Evolutionary conservation across 2,797 vertebrate genomes (phyloP), one percentile per base, ranked within the genome.

Genomic region (Sebastes steindachneri): DNA sequence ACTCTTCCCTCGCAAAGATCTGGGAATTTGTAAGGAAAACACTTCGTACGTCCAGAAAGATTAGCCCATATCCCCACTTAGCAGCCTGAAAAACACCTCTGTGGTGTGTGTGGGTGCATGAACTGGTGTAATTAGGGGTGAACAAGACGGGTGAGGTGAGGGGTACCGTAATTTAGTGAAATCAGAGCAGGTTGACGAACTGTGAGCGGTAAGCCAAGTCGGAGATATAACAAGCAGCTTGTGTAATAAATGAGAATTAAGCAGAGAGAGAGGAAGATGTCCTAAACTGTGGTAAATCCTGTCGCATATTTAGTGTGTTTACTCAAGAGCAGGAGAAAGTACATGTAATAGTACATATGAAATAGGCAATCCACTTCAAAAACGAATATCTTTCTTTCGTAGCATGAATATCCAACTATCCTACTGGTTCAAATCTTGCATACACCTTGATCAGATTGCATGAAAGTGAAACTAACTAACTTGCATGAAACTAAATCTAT

Each of bases 1-100:
- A 89, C 80, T 77, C 90, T 85, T 82, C 78, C 51, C 82, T 72
- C 26, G 19, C 78, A 12, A 41, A 86, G 84, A 91, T 91, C 77
- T 88, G 86, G 84, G 92, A 92, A 92, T 93, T 93, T 91, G 86
- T 84, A 85, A 75, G 81, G 73, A 90, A 92, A 92, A 91, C 88
- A 91, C 63, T 70, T 17, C 1, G 5, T 76, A 80, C 74, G 73
- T 93, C 82, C 75, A 84, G 73, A 80, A 73, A 88, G 89, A 93
- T 94, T 90, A 93, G 75, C 69, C 69, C 77, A 84, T 69, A 93
- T 93, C 84, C 88, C 88, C 83, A 88, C 80, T 93, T 84, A 90
- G 67, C 41, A 66, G 82, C 76, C 58, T 69, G 51, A 84, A 91
- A 87, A 90, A 84, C 73, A 78, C 69, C 66, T 23, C 68, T 62